Evolutionary conservation across 2,888 invertebrate genomes (phyloP).

Genomic region (Mantis religiosa): DNA sequence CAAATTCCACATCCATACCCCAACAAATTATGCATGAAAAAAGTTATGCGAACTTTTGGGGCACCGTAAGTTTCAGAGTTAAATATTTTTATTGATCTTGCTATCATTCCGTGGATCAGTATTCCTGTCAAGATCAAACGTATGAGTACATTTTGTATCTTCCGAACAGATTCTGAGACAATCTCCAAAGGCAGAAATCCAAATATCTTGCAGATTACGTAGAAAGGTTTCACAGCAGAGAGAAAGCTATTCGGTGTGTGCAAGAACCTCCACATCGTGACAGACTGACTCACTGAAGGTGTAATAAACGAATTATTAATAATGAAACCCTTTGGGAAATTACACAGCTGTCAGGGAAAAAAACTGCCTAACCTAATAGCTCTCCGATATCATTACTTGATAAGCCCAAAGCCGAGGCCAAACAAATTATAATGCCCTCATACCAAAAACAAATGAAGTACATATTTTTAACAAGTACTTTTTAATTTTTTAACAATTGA

Average conservation of each 20-base stretch:
- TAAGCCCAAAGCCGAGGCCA: too few relatives aligned
- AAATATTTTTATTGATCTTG: not conserved
- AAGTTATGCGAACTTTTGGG: not conserved
- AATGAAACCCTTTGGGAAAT: too few relatives aligned
- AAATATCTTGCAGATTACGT: not conserved
- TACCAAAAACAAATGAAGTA: too few relatives aligned
- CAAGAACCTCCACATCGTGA: not conserved
- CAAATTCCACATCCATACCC: not conserved
- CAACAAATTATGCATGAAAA: not conserved
- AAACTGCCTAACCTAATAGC: too few relatives aligned
- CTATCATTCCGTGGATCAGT: not conserved
- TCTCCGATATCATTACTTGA: too few relatives aligned
- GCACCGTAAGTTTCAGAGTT: not conserved
- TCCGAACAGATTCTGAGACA: too few relatives aligned
- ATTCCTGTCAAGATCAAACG: not conserved
- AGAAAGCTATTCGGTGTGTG: not conserved
- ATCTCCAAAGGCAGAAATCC: not conserved
- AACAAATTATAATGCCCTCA: too few relatives aligned
- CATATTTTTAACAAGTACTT: too few relatives aligned
- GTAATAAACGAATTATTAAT: too few relatives aligned
- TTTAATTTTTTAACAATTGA: too few relatives aligned
- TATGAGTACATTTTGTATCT: not conserved
- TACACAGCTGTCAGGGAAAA: too few relatives aligned
- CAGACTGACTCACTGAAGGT: too few relatives aligned
- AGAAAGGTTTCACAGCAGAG: not conserved